Evolutionary conservation across 2,888 invertebrate genomes (phyloP), one percentile per base, ranked within the genome.

Genomic region (Heptascelio sp.): DNA sequence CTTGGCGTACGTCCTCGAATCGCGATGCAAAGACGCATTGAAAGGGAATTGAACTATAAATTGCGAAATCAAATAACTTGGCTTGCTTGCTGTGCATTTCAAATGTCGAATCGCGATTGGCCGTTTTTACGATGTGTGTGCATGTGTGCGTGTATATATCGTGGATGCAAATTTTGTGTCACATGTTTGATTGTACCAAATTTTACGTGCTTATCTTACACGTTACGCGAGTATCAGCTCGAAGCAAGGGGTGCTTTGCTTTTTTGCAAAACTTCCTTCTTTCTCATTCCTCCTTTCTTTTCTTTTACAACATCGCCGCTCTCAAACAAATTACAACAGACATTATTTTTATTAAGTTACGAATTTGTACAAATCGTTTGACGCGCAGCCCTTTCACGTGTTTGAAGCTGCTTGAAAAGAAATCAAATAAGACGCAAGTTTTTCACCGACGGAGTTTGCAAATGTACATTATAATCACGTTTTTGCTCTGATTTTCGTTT

Each of bases 31-130:
- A 84, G 80, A 80, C 84, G 71, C 75, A 80, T 78, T 72, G 78
- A 60, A 62, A 40, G 73, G 71, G 77, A 84, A 84, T 84, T 77
- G 80, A 78, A 84, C 84, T 78, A 75, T 75, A 76, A 84, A 81
- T 84, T 78, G 84, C 78, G 49, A 81, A 84, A 81, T 84, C 84
- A 78, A 84, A 84, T 84, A 80, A 84, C 75, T 83, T 72, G 84
- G 78, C 80, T 62, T 57, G 78, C 60, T 70, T 62, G 81, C 59
- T 49, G 78, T 55, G 81, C 79, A 81, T 84, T 71, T 71, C 37
- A 30, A 75, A 81, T 65, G 73, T 80, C 80, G 77, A 72, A 68
- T 77, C 76, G 60, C 70, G 84, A 80, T 80, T 76, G 84, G 73
- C 59, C 77, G 60, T 77, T 73, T 84, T 76, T 75, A 73, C 55